Base-by-base conservation (phyloP, 2,113 vertebrate genomes). In the Perca flavescens region DNA sequence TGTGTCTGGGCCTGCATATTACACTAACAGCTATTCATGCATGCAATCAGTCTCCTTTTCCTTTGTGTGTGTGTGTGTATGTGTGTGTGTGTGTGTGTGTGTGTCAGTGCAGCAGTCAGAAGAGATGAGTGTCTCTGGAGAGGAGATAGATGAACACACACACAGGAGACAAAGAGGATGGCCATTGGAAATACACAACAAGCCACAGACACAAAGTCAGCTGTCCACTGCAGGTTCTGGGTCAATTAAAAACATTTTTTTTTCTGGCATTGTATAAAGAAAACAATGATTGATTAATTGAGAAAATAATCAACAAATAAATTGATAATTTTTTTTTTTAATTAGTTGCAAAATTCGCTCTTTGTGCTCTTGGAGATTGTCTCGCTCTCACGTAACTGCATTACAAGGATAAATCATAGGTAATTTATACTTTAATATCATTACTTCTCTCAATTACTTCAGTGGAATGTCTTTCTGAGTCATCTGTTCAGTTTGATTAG, bases 21-120 rank as follows among this genome's bases (percentile, higher is more conserved):
- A 89, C 85, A 87, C 63, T 76, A 69, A 77, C 78, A 70, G 80
- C 87, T 77, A 84, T 86, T 80, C 57, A 85, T 82, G 87, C 82
- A 83, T 80, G 79, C 88, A 91, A 61, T 91, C 86, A 52, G 82
- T 89, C 85, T 92, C 65, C 82, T 79, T 87, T 80, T 62, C 77
- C 80, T 89, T 91, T 92, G 88, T 85, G 88, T 85, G 86, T 90
- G 91, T n/a, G n/a, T n/a, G n/a, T n/a, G n/a, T n/a, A n/a, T n/a
- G n/a, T n/a, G n/a, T 90, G 36, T 40, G 36, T 40, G 36, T 40
- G 40, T 40, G 40, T 40, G 40, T 40, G 40, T 85, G 89, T 85
- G 86, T 90, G 91, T 90, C 90, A 93, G 92, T 72, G 9, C 82
- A 79, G 87, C 86, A 82, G 87, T 92, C 89, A 88, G 79, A 91